Evolutionary conservation across 2,113 vertebrate species (phyloP).

Genomic region (Takifugu flavidus): DNA sequence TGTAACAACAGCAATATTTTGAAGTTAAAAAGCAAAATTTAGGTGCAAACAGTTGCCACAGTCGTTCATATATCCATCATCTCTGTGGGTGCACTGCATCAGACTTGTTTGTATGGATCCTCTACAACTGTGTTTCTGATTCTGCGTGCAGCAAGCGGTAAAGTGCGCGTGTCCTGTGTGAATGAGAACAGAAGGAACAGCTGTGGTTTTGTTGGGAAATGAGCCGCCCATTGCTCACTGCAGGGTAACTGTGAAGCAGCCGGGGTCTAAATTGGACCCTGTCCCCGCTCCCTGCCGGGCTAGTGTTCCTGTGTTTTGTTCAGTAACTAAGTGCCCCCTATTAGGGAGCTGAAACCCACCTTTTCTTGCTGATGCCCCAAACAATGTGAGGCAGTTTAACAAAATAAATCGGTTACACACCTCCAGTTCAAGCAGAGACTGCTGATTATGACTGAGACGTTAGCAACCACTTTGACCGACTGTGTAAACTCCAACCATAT

Average conservation of each 20-base stretch:
- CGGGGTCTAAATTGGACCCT: conserved; percentile 50
- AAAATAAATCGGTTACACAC: neutral
- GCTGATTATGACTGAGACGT: conserved; percentile 33
- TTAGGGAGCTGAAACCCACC: conserved; percentile 25
- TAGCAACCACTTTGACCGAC: conserved; percentile 16
- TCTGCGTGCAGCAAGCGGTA: conserved; percentile 43
- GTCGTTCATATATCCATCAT: neutral
- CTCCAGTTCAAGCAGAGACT: conserved; percentile 23
- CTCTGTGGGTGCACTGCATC: neutral
- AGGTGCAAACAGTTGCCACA: conserved; percentile 3
- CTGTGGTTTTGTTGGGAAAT: conserved; percentile 64
- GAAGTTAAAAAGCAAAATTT: neutral
- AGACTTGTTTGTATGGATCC: neutral
- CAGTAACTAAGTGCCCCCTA: conserved; percentile 61
- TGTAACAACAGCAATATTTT: neutral
- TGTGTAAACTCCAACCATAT: conserved; percentile 31
- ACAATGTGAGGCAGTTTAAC: conserved; percentile 31
- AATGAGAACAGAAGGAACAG: conserved; percentile 64
- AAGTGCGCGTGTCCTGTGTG: conserved; percentile 58
- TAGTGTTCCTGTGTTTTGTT: conserved; percentile 56
- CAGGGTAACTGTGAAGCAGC: conserved; percentile 55
- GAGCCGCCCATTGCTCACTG: conserved; percentile 53
- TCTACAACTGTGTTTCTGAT: conserved; percentile 15
- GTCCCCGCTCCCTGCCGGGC: conserved; percentile 57
- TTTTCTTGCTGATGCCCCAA: conserved; percentile 33